These are phyloP conservation scores for Thryonomys swinderianus DNA, from an alignment of 2,113 vertebrate genomes.

Conservation along the genomic window DNA sequence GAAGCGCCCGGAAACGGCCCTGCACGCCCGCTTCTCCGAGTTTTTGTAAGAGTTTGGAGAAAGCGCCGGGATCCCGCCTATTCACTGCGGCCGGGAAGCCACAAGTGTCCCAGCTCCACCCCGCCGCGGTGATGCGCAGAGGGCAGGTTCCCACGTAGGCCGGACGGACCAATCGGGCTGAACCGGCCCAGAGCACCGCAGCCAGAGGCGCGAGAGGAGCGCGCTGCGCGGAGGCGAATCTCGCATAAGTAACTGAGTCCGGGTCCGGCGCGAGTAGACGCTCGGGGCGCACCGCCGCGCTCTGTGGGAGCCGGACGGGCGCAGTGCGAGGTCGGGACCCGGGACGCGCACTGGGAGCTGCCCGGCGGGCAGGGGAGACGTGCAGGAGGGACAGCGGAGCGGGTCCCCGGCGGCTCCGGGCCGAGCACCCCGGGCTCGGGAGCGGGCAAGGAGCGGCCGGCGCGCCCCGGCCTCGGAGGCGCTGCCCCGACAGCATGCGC, in stretches of 20 bases:
- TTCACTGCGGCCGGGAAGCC: accelerated
- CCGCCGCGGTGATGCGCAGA: not conserved
- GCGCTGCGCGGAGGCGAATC: not conserved
- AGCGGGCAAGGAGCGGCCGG: not conserved
- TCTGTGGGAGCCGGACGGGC: accelerated
- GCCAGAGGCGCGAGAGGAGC: conserved; percentile 38
- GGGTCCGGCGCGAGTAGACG: accelerated
- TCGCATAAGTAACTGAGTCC: not conserved
- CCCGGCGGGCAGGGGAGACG: not conserved
- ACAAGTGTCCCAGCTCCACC: conserved; percentile 24
- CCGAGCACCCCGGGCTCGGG: accelerated
- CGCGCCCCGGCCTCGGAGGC: not conserved
- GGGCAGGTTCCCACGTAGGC: not conserved
- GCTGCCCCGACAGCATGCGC: conserved; percentile 4
- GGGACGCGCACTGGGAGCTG: accelerated
- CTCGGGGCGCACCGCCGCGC: not conserved
- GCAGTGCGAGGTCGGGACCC: accelerated
- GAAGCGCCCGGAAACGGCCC: not conserved
- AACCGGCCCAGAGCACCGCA: not conserved
- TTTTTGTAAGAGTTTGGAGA: not conserved
- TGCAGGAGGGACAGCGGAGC: not conserved
- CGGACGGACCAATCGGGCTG: not conserved
- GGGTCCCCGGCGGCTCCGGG: accelerated
- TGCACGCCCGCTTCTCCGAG: not conserved
- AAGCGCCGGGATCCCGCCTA: accelerated